phyloP scores from a whole-genome alignment of 2,113 vertebrate genomes.

The Rousettus leschenaultii region DNA sequence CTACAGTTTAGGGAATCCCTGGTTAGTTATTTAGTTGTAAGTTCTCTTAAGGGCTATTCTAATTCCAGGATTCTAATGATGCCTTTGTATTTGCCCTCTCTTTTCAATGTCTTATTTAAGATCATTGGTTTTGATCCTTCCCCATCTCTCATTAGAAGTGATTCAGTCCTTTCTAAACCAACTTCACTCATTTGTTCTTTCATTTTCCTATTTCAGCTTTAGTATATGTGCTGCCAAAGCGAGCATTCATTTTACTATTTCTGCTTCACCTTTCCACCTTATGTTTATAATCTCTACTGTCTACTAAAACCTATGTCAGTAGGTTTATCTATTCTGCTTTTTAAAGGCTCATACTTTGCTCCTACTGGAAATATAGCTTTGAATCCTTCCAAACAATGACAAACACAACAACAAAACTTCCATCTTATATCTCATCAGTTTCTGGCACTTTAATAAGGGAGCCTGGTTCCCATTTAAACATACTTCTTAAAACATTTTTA shows the following conservation, averaged over 20 bases:
- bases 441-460: slow-evolving; percentile 38
- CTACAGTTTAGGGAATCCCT: background rate
- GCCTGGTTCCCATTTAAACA: slow-evolving; percentile 50
- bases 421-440: background rate
- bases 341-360: background rate
- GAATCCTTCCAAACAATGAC: slow-evolving; percentile 11
- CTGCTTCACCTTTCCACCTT: background rate
- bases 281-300: background rate
- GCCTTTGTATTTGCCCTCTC: background rate
- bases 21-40: background rate
- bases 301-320: background rate
- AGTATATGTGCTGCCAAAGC: too few relatives aligned
- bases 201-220: background rate
- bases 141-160: background rate
- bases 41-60: background rate
- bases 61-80: background rate
- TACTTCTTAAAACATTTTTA: slow-evolving; percentile 54
- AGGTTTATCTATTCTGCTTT: background rate
- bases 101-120: background rate
- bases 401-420: slow-evolving; percentile 41
- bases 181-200: slow-evolving; percentile 13
- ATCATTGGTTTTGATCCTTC: background rate
- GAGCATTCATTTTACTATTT: background rate
- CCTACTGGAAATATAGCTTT: background rate
- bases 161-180: background rate